phyloP scores from a whole-genome alignment of 2,113 vertebrate genomes.

The Budorcas taxicolor region DNA sequence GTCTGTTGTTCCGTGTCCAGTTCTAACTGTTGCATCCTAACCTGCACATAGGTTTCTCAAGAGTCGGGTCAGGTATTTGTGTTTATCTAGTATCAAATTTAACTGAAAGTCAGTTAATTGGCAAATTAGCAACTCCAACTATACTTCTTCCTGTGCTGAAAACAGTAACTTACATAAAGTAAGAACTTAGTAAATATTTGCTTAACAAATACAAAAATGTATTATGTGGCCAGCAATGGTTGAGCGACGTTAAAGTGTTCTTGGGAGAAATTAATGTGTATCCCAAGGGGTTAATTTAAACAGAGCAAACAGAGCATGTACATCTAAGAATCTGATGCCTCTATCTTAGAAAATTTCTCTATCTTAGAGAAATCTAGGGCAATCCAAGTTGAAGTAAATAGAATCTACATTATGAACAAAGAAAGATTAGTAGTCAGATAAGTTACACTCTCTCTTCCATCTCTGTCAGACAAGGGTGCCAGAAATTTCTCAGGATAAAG shows the following conservation, averaged over 20 bases:
- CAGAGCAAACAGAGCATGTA: neutral
- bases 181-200: neutral
- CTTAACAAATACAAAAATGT: neutral
- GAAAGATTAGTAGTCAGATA: neutral
- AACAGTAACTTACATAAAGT: neutral
- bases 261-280: neutral
- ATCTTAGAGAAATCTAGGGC: neutral
- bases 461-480: neutral
- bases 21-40: no score
- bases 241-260: neutral
- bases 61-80: neutral
- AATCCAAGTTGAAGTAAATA: neutral
- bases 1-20: no score
- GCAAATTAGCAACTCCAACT: neutral
- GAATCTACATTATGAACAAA: neutral
- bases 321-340: neutral
- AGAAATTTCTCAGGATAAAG: neutral
- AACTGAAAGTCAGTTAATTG: neutral
- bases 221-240: neutral
- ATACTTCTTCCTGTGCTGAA: neutral
- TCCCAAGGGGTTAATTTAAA: neutral
- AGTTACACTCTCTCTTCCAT: accelerated
- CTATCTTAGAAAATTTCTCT: neutral
- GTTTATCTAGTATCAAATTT: neutral
- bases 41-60: no score